A percentile compares a stretch with the other conserved stretches of the same genome.
Evolutionary conservation across 2,888 invertebrate species (phyloP).

Genomic region (Nomada flava): DNA sequence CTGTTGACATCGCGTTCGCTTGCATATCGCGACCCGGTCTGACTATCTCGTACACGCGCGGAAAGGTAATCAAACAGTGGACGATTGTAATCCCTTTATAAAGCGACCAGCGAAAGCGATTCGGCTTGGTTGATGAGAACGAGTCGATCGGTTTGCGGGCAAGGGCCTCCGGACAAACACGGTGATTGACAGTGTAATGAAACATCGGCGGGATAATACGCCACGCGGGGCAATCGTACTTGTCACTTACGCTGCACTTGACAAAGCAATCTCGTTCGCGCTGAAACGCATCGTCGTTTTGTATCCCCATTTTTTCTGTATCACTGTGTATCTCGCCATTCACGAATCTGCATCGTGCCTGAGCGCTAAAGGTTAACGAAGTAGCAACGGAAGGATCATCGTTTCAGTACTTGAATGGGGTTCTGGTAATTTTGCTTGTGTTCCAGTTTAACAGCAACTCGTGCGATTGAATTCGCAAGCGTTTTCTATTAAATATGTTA

Average conservation of each 20-base stretch:
- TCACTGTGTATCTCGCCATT: not conserved
- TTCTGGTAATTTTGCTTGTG: not conserved
- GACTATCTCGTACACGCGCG: constrained; percentile 55
- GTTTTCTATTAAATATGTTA: too few species aligned
- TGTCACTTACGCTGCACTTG: constrained; percentile 56
- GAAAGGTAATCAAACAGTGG: constrained; percentile 73
- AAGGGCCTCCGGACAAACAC: constrained; percentile 52
- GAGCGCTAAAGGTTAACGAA: not conserved
- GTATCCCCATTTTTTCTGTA: not conserved
- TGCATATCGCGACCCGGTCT: constrained; percentile 40
- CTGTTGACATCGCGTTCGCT: constrained; percentile 34
- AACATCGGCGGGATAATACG: constrained; percentile 59
- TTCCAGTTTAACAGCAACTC: not conserved
- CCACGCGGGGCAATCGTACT: constrained; percentile 43
- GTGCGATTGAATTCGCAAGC: too few species aligned
- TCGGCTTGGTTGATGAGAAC: constrained; percentile 53
- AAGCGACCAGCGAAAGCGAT: constrained; percentile 62
- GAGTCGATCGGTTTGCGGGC: constrained; percentile 57
- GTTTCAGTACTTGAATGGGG: not conserved
- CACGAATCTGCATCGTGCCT: not conserved
- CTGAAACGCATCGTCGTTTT: constrained; percentile 31
- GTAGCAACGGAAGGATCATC: not conserved
- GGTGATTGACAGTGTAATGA: constrained; percentile 64
- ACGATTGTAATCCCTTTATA: constrained; percentile 72
- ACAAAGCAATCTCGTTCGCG: constrained; percentile 43